Conservation (phyloP, 2,888 invertebrate species). For the Microctonus brassicae region DNA sequence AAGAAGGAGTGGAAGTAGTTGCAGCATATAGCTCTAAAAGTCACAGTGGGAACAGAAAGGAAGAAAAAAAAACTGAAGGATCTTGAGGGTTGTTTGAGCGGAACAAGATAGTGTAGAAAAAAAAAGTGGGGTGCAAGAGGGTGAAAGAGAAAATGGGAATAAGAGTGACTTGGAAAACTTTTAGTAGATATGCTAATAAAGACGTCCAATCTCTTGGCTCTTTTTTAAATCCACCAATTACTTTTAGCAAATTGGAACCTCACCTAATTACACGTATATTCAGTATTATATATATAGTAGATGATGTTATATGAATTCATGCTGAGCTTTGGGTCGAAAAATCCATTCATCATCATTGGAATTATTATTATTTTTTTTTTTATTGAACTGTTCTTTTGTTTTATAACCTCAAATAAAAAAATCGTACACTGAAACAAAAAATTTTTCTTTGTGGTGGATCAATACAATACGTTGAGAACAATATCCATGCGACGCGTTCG, state of each 20-base stretch:
- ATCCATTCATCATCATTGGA: neutral
- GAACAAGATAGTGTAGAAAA: slow-evolving; percentile 7
- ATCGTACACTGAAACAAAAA: neutral
- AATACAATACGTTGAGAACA: slow-evolving; percentile 31
- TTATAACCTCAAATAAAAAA: neutral
- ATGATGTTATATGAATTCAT: neutral
- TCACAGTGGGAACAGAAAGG: slow-evolving; percentile 13
- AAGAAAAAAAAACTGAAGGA: slow-evolving; percentile 14
- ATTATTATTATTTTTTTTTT: slow-evolving; percentile 5
- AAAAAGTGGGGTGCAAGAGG: neutral
- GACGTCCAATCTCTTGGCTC: slow-evolving; percentile 11
- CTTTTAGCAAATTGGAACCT: neutral
- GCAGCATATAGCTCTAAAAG: slow-evolving; percentile 18
- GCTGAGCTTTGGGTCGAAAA: neutral
- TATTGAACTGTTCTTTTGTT: slow-evolving; percentile 2
- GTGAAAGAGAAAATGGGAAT: neutral
- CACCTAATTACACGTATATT: slow-evolving; percentile 1
- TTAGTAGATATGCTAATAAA: slow-evolving; percentile 14
- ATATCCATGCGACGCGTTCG: slow-evolving; percentile 25
- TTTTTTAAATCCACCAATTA: slow-evolving; percentile 16
- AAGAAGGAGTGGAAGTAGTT: slow-evolving; percentile 6
- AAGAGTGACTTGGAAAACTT: neutral
- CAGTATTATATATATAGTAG: neutral
- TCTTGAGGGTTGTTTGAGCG: slow-evolving; percentile 21
- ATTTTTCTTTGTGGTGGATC: slow-evolving; percentile 16